Base-by-base conservation (phyloP, 2,797 vertebrate genomes). In the Pristis pectinata region DNA sequence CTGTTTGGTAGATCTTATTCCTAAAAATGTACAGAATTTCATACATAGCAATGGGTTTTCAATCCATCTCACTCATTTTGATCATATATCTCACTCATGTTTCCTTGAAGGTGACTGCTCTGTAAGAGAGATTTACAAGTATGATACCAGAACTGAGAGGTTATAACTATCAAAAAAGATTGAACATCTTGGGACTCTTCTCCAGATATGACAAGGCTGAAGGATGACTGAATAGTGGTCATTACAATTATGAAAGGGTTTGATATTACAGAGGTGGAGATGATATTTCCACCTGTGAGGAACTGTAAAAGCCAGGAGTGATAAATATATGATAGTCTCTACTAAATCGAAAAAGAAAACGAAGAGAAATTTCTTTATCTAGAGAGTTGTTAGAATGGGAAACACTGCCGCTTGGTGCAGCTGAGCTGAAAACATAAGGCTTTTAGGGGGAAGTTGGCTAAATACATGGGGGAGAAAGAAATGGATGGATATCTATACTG, bases 11-110 rank as follows among this genome's bases (percentile, higher is more conserved):
- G 37, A 91, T 41, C 34, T 91, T 37, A 67, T 11, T 91, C 7
- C n/a, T 37, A 91, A 67, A 91, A 91, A 37, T 67, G 37, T 91
- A 91, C 24, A 91, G n/a, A 91, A 67, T 91, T 91, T 91, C n/a
- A 91, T 91, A 67, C 37, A 37, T 67, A n/a, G 61, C 37, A 91
- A 91, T 67, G n/a, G 59, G 87, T 91, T 67, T 89, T 67, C 87
- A 91, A 67, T 91, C 87, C 22, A 3, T 91, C n/a, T 67, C 61
- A 27, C 61, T 91, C 59, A 91, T 91, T 91, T 67, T 64, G n/a
- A 64, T 91, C 61, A 91, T 91, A 67, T 67, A 91, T 91, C n/a
- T 91, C 87, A 91, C 87, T 89, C 56, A 41, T 8, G 64, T 67
- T 67, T 24, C 61, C 87, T 67, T 91, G 87, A 91, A 67, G 87